Evolutionary conservation across 2,888 invertebrate species (phyloP), one percentile per base, ranked within the genome.

Genomic region (Pinctada fucata): DNA sequence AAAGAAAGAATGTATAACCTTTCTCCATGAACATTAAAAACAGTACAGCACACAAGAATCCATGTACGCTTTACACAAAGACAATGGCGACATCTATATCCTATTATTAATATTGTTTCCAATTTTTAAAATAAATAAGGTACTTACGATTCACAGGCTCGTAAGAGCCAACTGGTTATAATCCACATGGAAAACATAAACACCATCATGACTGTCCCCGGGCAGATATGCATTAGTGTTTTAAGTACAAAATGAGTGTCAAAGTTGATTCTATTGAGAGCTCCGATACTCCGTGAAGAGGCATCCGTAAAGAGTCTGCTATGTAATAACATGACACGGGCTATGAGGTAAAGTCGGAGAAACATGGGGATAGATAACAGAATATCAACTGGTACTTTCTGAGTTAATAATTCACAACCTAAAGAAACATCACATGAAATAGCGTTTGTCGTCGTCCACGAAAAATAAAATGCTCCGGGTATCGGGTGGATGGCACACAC

Each of bases 111-210:
- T 31, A 31, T 31, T 31, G 31, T 31, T 31, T 31, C 31, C 31
- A 31, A 31, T 1, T 31, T 31, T 31, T 1, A 31, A 31, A 31
- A 31, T 31, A 31, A 58, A 45, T 70, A 6, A 47, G 58, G 50
- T 79, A 78, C 88, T 83, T 84, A 99, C 98, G 99, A 96, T 95
- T 99, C 99, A 93, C 99, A 99, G 90, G 99, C 97, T 87, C 99
- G 95, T 88, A 99, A 94, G 83, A 98, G 98, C 99, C 99, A 99
- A 91, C 98, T 98, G 86, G 99, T 99, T 90, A 99, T 98, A 93
- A 99, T 97, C 99, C 99, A 99, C 84, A 99, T 94, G 6, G 99
- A 98, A 86, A 99, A 97, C 97, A 99, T 99, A 95, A 99, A 99
- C 88, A 99, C 99, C 91, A 99, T 95, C 90, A 99, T 95, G 89